Conservation (phyloP, 2,888 invertebrate species). For the Acanthosepion lycidas region DNA sequence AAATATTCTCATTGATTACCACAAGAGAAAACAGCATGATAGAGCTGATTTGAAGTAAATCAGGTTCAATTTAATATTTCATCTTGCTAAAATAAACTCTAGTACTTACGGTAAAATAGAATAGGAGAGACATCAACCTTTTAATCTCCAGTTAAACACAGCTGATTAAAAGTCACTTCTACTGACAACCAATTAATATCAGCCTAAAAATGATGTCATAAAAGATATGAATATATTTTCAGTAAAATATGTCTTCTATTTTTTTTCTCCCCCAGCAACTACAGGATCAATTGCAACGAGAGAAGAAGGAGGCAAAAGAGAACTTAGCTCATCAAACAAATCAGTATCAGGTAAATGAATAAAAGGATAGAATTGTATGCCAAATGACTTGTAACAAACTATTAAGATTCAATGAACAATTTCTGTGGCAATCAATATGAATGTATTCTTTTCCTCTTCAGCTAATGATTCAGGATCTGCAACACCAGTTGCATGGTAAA, state of each 20-base stretch:
- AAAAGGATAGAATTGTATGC: neutral
- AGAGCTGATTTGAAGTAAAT: neutral
- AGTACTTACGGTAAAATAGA: neutral
- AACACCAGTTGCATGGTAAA: slow-evolving; percentile 55
- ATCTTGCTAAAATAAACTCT: neutral
- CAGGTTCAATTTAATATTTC: neutral
- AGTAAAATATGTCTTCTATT: neutral
- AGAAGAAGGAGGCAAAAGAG: slow-evolving; percentile 52
- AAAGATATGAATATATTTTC: neutral
- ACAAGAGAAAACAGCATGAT: no score
- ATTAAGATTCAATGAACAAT: no score
- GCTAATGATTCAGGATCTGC: slow-evolving; percentile 52
- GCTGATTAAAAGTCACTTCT: neutral
- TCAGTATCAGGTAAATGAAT: slow-evolving; percentile 54
- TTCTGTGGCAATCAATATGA: neutral
- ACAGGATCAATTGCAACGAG: slow-evolving; percentile 60
- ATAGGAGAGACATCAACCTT: neutral
- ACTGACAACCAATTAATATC: neutral
- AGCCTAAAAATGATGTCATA: neutral
- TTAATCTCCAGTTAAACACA: neutral
- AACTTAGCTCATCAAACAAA: slow-evolving; percentile 52
- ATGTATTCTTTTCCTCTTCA: slow-evolving; percentile 38
- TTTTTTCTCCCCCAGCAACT: slow-evolving; percentile 55
- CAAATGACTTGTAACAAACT: neutral
- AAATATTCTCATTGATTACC: no score